phyloP scores from a whole-genome alignment of 2,797 vertebrate genomes.

The Silurus lanzhouensis region DNA sequence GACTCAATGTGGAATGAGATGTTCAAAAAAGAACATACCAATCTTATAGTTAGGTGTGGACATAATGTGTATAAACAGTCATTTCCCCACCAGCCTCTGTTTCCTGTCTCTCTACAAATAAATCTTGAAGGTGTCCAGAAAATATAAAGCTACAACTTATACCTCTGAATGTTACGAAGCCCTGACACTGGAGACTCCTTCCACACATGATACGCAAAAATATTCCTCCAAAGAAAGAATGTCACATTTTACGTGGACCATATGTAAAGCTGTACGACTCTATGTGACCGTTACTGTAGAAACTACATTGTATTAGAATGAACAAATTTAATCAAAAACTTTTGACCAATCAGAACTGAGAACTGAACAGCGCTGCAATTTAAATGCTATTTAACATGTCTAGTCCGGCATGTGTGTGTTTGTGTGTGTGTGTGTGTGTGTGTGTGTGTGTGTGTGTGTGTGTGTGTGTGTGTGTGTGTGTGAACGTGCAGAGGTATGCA shows the following conservation, averaged over 20 bases:
- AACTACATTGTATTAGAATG: not conserved
- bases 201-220: not conserved
- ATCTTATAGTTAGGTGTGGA: no score
- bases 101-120: not conserved
- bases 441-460: conserved; percentile 28
- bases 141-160: not conserved
- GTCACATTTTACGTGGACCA: not conserved
- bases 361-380: not conserved
- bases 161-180: not conserved
- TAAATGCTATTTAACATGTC: not conserved
- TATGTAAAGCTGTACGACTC: not conserved
- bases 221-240: not conserved
- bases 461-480: conserved; percentile 24
- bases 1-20: no score
- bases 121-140: not conserved
- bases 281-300: not conserved
- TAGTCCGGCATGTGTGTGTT: no score
- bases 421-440: conserved; percentile 11
- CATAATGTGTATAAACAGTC: not conserved
- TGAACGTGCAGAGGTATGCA: conserved; percentile 53
- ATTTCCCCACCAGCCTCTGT: not conserved
- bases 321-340: not conserved
- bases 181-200: not conserved
- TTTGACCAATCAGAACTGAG: not conserved
- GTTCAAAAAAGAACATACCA: no score